A percentile compares a stretch with the other conserved stretches of the same genome.
Evolutionary conservation across 1,140 invertebrate species (phyloP).

Genomic region (Diabrotica undecimpunctata): DNA sequence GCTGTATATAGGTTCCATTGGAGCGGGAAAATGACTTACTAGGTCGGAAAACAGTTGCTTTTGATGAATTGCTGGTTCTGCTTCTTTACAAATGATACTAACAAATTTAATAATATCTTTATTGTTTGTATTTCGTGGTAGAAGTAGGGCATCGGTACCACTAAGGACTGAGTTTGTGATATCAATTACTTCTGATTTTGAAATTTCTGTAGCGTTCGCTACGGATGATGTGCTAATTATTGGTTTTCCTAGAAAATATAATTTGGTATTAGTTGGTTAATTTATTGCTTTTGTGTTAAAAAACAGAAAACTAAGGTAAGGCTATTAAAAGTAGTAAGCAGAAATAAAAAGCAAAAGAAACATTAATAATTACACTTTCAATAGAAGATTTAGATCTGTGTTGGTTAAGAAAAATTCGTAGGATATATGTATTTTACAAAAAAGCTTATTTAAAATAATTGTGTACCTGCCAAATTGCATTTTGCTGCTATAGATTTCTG

Average conservation of each 20-base stretch:
- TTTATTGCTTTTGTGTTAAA: no score
- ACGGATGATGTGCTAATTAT: slow-evolving; percentile 25
- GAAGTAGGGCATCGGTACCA: slow-evolving; percentile 69
- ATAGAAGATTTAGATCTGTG: no score
- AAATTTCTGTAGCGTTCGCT: slow-evolving; percentile 33
- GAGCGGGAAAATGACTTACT: slow-evolving; percentile 41
- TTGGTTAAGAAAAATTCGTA: no score
- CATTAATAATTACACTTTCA: no score
- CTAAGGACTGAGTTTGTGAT: slow-evolving; percentile 72
- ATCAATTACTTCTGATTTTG: slow-evolving; percentile 65
- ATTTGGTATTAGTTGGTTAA: no score
- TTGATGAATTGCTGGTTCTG: slow-evolving; percentile 79
- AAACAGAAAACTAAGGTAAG: no score
- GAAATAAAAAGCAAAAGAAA: no score
- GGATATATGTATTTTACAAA: no score
- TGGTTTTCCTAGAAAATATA: slow-evolving; percentile 33
- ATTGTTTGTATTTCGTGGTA: slow-evolving; percentile 46
- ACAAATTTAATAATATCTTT: slow-evolving; percentile 24
- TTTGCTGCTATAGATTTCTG: slow-evolving; percentile 80
- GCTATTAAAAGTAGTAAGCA: no score
- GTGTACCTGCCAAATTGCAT: slow-evolving; percentile 55
- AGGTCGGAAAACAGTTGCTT: slow-evolving; percentile 71
- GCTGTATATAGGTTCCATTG: slow-evolving; percentile 54
- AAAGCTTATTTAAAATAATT: no score
- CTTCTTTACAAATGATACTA: slow-evolving; percentile 54